A percentile compares a stretch with the other conserved stretches of the same genome.
phyloP scores from a whole-genome alignment of 2,888 invertebrate genomes.

The Liopterus haemorrhoidalis region DNA sequence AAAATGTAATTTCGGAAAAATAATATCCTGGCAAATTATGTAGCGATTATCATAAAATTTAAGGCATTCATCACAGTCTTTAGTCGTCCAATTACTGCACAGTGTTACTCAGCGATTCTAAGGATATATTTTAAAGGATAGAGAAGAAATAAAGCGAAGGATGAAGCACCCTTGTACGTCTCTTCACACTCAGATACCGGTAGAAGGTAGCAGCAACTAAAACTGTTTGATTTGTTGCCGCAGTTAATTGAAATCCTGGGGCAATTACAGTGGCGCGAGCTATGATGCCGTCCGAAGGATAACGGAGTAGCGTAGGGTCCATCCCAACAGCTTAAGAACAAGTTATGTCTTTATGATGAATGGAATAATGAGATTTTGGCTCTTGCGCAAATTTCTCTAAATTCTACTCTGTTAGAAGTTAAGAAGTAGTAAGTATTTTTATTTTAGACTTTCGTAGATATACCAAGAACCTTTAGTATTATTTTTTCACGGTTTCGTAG shows the following conservation, averaged over 20 bases:
- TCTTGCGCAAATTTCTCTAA: too few relatives aligned
- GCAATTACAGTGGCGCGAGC: conserved; percentile 45
- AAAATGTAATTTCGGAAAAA: too few relatives aligned
- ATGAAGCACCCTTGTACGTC: conserved; percentile 18
- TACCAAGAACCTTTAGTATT: too few relatives aligned
- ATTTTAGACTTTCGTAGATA: too few relatives aligned
- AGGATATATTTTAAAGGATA: conserved; percentile 47
- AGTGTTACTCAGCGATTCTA: conserved; percentile 45
- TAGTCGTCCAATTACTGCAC: conserved; percentile 44
- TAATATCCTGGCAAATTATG: conserved; percentile 11
- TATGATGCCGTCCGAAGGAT: conserved; percentile 36
- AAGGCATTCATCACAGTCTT: conserved; percentile 34
- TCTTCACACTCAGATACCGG: too few relatives aligned
- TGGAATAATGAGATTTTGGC: too few relatives aligned
- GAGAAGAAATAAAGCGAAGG: conserved; percentile 44
- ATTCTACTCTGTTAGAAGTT: too few relatives aligned
- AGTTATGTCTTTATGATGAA: too few relatives aligned
- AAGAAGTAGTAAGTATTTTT: too few relatives aligned
- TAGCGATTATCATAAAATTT: conserved; percentile 18
- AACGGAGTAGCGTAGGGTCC: too few relatives aligned
- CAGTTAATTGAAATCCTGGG: conserved; percentile 51
- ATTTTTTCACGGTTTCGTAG: too few relatives aligned
- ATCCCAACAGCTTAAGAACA: too few relatives aligned
- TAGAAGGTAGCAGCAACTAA: conserved; percentile 34
- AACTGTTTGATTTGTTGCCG: conserved; percentile 50